Evolutionary conservation across 2,888 invertebrate genomes (phyloP), one percentile per base, ranked within the genome.

Genomic region (Diadegma fenestrale): DNA sequence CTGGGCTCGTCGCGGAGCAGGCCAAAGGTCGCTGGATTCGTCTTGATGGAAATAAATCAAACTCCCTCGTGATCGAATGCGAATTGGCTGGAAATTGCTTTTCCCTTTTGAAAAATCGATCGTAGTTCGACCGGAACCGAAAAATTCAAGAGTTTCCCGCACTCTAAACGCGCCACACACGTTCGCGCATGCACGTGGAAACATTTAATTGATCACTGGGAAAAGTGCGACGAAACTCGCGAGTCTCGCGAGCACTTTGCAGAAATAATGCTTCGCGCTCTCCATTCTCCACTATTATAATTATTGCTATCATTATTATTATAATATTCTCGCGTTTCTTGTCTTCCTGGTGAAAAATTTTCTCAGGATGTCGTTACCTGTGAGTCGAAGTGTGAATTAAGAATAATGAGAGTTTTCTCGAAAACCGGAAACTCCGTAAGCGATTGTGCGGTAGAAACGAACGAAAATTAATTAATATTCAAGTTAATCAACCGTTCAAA

Each of bases 131-230:
- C 3, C 3, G 54, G 54, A 58, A 26, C 12, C 22, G 4, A 22
- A 26, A 58, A 58, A 14, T 26, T 12, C 12, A 54, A 54, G 2
- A 10, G 19, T 3, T 22, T 17, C 0, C 37, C 37, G 37, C n/a
- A 10, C 10, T 22, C 22, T n/a, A 19, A 2, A 51, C 22, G 10
- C 10, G 54, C 54, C 54, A 22, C 6, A n/a, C 10, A 22, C 10
- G 22, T 37, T 10, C 37, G 1, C 30, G 22, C 17, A 54, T 54
- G 17, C 26, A 33, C 17, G 33, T 68, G 22, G 61, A 73, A 61
- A 61, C 58, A 69, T 58, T 33, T 81, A 78, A 84, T 73, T 76
- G 66, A 51, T 19, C 43, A 79, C n/a, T n/a, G 79, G 41, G 80
- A 84, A 76, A 83, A 80, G 37, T 58, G 41, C 80, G 58, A 71